These are phyloP conservation scores for Epizoanthus ramosus DNA, from an alignment of 92 coral and sea anemone genomes.

Conservation along the genomic window DNA sequence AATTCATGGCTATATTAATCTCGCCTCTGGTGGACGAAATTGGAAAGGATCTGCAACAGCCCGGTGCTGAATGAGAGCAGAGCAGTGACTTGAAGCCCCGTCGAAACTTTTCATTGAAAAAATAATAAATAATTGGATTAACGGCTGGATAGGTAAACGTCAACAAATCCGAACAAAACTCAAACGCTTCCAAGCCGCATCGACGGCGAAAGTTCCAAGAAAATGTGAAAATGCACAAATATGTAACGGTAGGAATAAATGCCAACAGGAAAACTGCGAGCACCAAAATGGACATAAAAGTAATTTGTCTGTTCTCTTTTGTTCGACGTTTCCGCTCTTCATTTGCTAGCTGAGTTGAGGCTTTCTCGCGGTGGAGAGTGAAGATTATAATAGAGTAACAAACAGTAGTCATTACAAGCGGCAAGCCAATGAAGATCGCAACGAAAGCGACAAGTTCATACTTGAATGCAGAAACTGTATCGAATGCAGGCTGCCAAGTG, in stretches of 20 bases:
- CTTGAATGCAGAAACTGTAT: constrained; percentile 14
- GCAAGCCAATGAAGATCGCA: constrained; percentile 12
- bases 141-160: constrained; percentile 40
- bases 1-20: background rate
- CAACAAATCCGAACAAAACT: constrained; percentile 21
- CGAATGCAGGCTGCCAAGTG: constrained; percentile 18
- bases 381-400: constrained; percentile 22
- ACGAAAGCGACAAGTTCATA: constrained; percentile 27
- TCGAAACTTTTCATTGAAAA: constrained; percentile 34
- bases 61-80: background rate
- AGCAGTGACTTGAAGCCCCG: constrained; percentile 14
- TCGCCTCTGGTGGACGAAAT: constrained; percentile 24
- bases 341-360: constrained; percentile 27
- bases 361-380: constrained; percentile 31
- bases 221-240: constrained; percentile 20
- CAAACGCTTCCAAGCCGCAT: constrained; percentile 21
- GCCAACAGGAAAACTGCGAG: constrained; percentile 9
- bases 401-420: constrained; percentile 3
- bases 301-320: constrained; percentile 39
- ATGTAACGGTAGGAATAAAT: constrained; percentile 14
- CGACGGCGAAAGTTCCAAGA: constrained; percentile 4
- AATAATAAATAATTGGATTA: constrained; percentile 27
- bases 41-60: constrained; percentile 17
- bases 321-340: constrained; percentile 28
- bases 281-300: constrained; percentile 29